A percentile compares a stretch with the other conserved stretches of the same genome.
Evolutionary conservation across 2,113 vertebrate species (phyloP).

Genomic region (Clarias batrachus): DNA sequence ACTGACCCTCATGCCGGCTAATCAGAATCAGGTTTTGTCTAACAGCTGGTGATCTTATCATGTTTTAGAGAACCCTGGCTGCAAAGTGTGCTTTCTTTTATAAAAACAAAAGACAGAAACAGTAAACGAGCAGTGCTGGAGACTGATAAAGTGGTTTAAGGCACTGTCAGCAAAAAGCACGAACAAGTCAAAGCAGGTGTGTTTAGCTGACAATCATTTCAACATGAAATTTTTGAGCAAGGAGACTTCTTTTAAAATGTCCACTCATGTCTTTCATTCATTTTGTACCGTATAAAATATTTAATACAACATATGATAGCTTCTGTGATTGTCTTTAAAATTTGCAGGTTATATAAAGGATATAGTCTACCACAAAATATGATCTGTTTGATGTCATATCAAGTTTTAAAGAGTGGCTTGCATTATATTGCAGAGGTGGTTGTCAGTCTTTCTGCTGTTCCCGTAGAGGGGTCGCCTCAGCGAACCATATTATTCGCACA

Average conservation of each 20-base stretch:
- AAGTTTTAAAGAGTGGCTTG: background rate
- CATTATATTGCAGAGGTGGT: background rate
- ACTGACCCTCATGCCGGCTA: background rate
- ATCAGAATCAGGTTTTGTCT: constrained; percentile 10
- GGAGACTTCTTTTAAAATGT: background rate
- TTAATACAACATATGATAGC: too few species aligned
- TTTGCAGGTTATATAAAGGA: background rate
- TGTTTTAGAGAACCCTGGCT: background rate
- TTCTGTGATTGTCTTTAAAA: background rate
- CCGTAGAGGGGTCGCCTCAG: too few species aligned
- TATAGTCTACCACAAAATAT: background rate
- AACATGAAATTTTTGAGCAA: background rate
- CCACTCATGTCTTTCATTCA: background rate
- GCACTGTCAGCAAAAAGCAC: background rate
- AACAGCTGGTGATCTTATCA: background rate
- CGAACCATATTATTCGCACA: too few species aligned
- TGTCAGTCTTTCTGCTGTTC: too few species aligned
- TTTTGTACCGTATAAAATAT: background rate
- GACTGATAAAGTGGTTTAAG: background rate
- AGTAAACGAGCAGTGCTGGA: background rate
- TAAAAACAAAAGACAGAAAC: background rate
- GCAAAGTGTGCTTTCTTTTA: background rate
- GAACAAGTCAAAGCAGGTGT: background rate
- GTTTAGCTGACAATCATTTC: background rate
- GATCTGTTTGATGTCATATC: too few species aligned